These are phyloP conservation scores for Neuroscelio doddi DNA, from an alignment of 2,888 invertebrate species.

Conservation along the genomic window DNA sequence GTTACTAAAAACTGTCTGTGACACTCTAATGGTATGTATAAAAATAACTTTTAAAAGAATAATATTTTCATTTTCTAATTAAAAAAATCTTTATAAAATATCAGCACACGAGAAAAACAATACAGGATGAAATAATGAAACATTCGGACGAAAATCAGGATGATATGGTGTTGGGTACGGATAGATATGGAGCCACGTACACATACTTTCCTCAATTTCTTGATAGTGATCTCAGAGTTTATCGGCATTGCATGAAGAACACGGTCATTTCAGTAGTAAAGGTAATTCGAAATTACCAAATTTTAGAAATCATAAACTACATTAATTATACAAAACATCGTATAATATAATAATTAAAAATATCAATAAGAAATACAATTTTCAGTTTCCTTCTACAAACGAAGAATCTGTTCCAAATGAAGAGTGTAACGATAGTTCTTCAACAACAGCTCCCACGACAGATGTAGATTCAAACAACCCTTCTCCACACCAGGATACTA, in stretches of 20 bases:
- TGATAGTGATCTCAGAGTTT: slow-evolving; percentile 73
- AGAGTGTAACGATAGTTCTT: background rate
- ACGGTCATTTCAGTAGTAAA: slow-evolving; percentile 60
- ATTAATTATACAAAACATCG: too few species aligned
- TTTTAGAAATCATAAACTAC: background rate
- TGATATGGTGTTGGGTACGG: slow-evolving; percentile 73
- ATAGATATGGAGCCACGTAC: slow-evolving; percentile 73
- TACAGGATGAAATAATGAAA: slow-evolving; percentile 73
- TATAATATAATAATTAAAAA: too few species aligned
- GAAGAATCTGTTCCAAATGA: background rate
- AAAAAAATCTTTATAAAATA: slow-evolving; percentile 7
- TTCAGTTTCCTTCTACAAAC: background rate
- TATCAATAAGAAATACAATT: too few species aligned
- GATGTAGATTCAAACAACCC: background rate
- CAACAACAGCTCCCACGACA: background rate
- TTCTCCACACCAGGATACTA: background rate
- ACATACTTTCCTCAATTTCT: slow-evolving; percentile 75
- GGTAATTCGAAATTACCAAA: slow-evolving; percentile 48
- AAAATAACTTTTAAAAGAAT: slow-evolving; percentile 1
- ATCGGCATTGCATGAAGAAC: slow-evolving; percentile 70
- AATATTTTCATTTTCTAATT: slow-evolving; percentile 5
- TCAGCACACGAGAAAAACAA: slow-evolving; percentile 74
- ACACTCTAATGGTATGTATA: slow-evolving; percentile 65
- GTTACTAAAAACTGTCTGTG: slow-evolving; percentile 76
- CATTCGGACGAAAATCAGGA: slow-evolving; percentile 71